These are phyloP conservation scores for Heteronetta atricapilla DNA, from an alignment of 2,113 vertebrate species.

Conservation along the genomic window DNA sequence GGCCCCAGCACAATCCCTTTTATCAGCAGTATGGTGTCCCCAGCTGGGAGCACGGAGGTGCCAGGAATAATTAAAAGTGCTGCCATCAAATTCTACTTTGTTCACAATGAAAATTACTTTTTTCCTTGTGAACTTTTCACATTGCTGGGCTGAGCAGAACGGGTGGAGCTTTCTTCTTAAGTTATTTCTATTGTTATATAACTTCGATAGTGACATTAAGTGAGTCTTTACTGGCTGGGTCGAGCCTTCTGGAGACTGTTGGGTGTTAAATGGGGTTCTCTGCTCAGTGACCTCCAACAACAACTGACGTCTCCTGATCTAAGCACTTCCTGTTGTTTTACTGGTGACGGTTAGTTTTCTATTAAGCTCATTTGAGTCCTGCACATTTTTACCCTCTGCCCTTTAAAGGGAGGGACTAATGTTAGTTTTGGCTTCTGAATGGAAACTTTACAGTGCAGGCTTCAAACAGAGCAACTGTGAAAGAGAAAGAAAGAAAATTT, in stretches of 20 bases:
- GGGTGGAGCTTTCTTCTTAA: constrained; percentile 60
- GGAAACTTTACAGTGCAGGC: constrained; percentile 50
- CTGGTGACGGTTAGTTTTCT: constrained; percentile 65
- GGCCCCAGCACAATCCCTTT: neutral
- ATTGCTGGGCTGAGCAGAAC: neutral
- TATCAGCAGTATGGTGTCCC: constrained; percentile 8
- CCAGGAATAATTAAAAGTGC: constrained; percentile 2
- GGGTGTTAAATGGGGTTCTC: constrained; percentile 71
- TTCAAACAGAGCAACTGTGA: constrained; percentile 16
- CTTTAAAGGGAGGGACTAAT: constrained; percentile 69
- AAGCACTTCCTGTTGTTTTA: constrained; percentile 66
- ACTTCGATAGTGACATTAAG: constrained; percentile 50
- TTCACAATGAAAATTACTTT: constrained; percentile 7
- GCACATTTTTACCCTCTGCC: constrained; percentile 73
- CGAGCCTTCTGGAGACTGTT: constrained; percentile 60
- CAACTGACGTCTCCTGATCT: constrained; percentile 65
- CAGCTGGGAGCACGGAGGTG: neutral
- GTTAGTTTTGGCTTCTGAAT: constrained; percentile 69
- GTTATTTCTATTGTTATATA: constrained; percentile 60
- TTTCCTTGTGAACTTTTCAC: constrained; percentile 62
- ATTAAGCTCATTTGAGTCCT: constrained; percentile 71
- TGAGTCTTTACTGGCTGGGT: constrained; percentile 36
- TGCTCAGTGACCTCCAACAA: constrained; percentile 69
- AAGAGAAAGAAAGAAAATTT: constrained; percentile 31
- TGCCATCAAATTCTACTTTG: constrained; percentile 21